Conservation (phyloP, 1,140 invertebrate species). For the Anoplolepis gracilipes region DNA sequence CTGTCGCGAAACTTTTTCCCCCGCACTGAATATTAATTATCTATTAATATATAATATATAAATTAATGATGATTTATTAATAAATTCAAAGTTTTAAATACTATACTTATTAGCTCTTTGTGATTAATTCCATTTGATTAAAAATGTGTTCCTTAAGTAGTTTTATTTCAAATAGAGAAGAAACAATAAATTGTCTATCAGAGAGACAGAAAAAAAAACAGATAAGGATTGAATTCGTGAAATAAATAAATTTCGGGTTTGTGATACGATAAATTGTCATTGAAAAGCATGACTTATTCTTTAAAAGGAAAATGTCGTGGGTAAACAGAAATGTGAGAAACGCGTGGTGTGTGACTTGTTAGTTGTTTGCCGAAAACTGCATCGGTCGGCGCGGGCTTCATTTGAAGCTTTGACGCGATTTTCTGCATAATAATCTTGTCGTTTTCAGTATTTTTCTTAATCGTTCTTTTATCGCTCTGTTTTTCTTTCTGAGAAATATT, state of each 20-base stretch:
- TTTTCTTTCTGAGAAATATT: slow-evolving; percentile 86
- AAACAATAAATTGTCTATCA: not conserved
- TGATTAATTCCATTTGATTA: slow-evolving; percentile 22
- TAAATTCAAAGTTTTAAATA: not conserved
- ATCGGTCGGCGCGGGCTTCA: slow-evolving; percentile 84
- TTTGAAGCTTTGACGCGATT: slow-evolving; percentile 80
- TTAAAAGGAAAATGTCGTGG: slow-evolving; percentile 84
- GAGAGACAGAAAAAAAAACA: not conserved
- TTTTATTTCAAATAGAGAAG: no score
- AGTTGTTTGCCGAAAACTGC: slow-evolving; percentile 75
- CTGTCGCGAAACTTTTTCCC: no score
- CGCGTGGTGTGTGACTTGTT: slow-evolving; percentile 77
- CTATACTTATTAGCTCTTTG: slow-evolving; percentile 21
- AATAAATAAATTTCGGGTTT: not conserved
- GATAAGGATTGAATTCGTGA: not conserved
- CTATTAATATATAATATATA: no score
- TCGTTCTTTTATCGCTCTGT: slow-evolving; percentile 77
- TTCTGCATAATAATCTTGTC: slow-evolving; percentile 79
- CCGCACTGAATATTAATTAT: no score
- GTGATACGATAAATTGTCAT: not conserved
- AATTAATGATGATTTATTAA: not conserved
- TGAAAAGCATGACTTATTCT: slow-evolving; percentile 69
- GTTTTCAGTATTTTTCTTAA: slow-evolving; percentile 69
- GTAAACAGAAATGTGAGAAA: slow-evolving; percentile 86
- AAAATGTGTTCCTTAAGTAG: not conserved